Evolutionary conservation across 2,888 invertebrate species (phyloP).

Genomic region (Willowsia nigromaculata): DNA sequence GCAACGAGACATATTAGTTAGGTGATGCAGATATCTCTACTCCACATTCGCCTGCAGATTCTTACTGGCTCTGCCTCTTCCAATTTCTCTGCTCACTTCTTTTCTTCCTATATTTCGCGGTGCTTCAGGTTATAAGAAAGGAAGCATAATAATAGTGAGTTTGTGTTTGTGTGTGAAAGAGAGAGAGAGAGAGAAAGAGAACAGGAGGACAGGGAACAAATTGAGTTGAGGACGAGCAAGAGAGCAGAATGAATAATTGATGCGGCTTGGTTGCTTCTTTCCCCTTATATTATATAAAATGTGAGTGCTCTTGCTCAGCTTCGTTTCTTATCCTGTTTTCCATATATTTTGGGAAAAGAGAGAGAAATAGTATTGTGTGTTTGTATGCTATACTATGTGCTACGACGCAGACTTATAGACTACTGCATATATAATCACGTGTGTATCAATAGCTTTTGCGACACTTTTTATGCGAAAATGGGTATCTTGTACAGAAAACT

Average conservation of each 20-base stretch:
- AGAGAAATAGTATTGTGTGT: not conserved
- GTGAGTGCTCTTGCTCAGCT: slow-evolving; percentile 23
- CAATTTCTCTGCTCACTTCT: slow-evolving; percentile 12
- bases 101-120: not conserved
- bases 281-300: slow-evolving; percentile 17
- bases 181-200: slow-evolving; percentile 30
- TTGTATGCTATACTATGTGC: not conserved
- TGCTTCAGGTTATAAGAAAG: slow-evolving; percentile 6
- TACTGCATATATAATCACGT: not conserved
- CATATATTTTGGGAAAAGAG: not conserved
- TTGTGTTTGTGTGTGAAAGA: not conserved
- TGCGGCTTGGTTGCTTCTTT: slow-evolving; percentile 65
- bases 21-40: slow-evolving; percentile 42
- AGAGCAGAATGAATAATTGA: slow-evolving; percentile 74
- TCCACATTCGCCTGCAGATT: not conserved
- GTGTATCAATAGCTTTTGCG: slow-evolving; percentile 42
- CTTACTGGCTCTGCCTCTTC: slow-evolving; percentile 3
- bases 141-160: slow-evolving; percentile 14
- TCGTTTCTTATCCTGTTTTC: slow-evolving; percentile 35
- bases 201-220: slow-evolving; percentile 71
- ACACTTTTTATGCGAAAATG: slow-evolving; percentile 52
- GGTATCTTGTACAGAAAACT: not conserved
- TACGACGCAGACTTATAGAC: not conserved
- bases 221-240: slow-evolving; percentile 70
- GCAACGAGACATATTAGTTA: slow-evolving; percentile 11